These are phyloP conservation scores for Pteronura brasiliensis DNA, from an alignment of 2,113 vertebrate genomes.

Conservation along the genomic window DNA sequence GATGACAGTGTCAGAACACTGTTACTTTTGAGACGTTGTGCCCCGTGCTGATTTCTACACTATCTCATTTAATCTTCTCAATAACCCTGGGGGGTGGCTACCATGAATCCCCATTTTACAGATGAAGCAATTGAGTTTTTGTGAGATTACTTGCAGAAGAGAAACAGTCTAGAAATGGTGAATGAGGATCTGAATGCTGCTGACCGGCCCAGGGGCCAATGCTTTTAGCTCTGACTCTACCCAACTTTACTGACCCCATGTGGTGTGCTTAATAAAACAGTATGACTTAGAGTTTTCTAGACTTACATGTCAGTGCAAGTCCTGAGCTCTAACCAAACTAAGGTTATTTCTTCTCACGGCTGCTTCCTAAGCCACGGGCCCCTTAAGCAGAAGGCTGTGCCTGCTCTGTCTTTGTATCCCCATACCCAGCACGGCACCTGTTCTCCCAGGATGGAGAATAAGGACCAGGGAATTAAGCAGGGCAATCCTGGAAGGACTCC, in stretches of 20 bases:
- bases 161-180: background rate
- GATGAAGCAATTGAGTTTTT: background rate
- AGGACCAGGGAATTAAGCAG: background rate
- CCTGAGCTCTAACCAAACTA: background rate
- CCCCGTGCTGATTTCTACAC: background rate
- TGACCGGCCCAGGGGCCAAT: accelerated
- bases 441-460: background rate
- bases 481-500: background rate
- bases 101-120: background rate
- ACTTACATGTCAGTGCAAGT: background rate
- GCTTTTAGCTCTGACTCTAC: background rate
- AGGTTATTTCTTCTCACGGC: background rate
- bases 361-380: background rate
- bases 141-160: background rate
- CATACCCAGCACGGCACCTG: accelerated
- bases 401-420: background rate
- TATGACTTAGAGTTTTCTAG: background rate
- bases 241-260: background rate
- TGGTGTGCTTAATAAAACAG: background rate
- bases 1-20: background rate
- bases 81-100: accelerated
- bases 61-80: background rate
- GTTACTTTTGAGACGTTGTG: background rate
- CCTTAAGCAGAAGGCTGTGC: background rate
- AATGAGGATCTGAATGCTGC: background rate